These are phyloP conservation scores for Sarotherodon lohbergeri DNA, from an alignment of 2,113 vertebrate genomes.

Conservation along the genomic window DNA sequence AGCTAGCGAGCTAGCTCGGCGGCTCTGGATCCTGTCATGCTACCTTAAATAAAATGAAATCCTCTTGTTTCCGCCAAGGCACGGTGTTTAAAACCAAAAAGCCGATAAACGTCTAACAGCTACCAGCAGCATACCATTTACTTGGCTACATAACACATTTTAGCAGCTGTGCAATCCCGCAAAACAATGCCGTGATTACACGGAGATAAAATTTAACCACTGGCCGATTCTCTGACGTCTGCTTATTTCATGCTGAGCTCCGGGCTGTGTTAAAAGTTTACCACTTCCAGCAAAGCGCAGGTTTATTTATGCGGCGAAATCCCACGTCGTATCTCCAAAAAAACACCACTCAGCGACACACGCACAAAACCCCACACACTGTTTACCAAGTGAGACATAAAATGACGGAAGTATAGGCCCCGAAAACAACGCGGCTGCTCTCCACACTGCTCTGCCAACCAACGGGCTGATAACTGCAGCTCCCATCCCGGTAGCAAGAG, in stretches of 20 bases:
- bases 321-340: neutral
- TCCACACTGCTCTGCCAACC: constrained; percentile 14
- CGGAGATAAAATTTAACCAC: constrained; percentile 24
- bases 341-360: neutral
- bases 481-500: neutral
- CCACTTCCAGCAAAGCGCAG: neutral
- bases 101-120: constrained; percentile 64
- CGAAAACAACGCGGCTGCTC: constrained; percentile 32
- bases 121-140: constrained; percentile 30
- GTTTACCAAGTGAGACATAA: neutral
- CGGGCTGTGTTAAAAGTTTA: neutral
- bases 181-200: constrained; percentile 24
- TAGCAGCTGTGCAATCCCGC: neutral
- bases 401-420: constrained; percentile 71
- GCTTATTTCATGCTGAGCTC: constrained; percentile 30
- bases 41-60: constrained; percentile 83
- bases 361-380: neutral
- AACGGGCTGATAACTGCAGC: neutral
- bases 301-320: neutral
- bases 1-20: constrained; percentile 49
- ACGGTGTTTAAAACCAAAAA: constrained; percentile 77
- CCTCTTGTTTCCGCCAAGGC: constrained; percentile 78
- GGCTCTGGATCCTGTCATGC: constrained; percentile 71
- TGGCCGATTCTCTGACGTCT: constrained; percentile 66
- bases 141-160: neutral